These are phyloP conservation scores for Phalacrocorax carbo DNA, from an alignment of 2,113 vertebrate genomes.

Conservation along the genomic window DNA sequence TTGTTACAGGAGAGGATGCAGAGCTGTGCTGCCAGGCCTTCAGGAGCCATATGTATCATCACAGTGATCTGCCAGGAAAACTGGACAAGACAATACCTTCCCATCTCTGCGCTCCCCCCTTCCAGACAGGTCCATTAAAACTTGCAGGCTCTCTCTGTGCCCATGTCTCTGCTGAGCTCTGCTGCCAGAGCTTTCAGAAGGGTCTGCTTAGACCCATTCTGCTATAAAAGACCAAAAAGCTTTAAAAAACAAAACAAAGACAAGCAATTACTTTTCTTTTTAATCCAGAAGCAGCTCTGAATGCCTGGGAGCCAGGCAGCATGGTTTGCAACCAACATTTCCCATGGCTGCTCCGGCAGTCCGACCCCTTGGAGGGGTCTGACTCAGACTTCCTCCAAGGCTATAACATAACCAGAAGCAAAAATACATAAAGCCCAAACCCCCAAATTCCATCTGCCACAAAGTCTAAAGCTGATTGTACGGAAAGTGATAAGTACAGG, in stretches of 20 bases:
- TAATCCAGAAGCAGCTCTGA: background rate
- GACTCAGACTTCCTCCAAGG: background rate
- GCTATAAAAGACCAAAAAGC: background rate
- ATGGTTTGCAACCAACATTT: background rate
- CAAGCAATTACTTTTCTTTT: background rate
- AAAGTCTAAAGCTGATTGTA: background rate
- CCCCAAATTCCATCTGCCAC: background rate
- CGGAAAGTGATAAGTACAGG: accelerated
- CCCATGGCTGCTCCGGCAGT: background rate
- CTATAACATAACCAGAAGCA: background rate
- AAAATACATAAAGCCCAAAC: background rate
- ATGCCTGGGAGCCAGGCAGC: background rate
- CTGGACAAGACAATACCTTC: background rate
- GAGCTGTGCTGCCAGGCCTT: background rate
- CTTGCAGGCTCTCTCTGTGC: background rate
- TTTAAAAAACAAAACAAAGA: background rate
- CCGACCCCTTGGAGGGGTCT: accelerated
- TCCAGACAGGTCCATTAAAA: accelerated
- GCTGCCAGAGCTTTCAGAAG: background rate
- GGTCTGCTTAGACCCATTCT: background rate
- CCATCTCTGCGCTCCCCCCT: background rate
- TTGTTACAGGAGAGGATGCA: background rate
- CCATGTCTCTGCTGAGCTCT: background rate
- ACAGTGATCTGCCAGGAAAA: background rate
- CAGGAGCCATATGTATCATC: background rate